A percentile compares a stretch with the other conserved stretches of the same genome.
Conservation (phyloP, 53 echinoderm and acorn worm genomes). For the Actinopyga echinites region DNA sequence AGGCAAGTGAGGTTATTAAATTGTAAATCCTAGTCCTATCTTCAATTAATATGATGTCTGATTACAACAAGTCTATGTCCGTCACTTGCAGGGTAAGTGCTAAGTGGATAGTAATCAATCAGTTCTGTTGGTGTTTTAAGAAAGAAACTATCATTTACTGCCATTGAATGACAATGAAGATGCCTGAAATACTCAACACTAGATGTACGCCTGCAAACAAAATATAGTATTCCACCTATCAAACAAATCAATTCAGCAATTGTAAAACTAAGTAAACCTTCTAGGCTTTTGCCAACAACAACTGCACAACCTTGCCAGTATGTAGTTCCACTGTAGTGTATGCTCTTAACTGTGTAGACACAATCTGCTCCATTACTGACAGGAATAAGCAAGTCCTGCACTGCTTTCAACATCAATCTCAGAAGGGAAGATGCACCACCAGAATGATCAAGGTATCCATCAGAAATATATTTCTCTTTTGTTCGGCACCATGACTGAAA, state of each 20-base stretch:
- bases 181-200: neutral
- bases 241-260: slow-evolving; percentile 21
- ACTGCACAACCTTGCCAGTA: slow-evolving; percentile 28
- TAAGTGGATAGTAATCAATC: slow-evolving; percentile 45
- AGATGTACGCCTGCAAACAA: slow-evolving; percentile 6
- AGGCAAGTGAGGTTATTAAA: no score
- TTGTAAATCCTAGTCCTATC: no score
- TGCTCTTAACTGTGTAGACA: slow-evolving; percentile 29
- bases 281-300: slow-evolving; percentile 24
- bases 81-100: slow-evolving; percentile 32
- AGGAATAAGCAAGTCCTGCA: slow-evolving; percentile 37
- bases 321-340: slow-evolving; percentile 37
- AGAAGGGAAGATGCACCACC: neutral
- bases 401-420: slow-evolving; percentile 24
- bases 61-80: slow-evolving; percentile 43
- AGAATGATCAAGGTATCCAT: slow-evolving; percentile 7
- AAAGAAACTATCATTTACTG: slow-evolving; percentile 7
- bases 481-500: slow-evolving; percentile 35
- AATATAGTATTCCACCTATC: slow-evolving; percentile 27
- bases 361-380: slow-evolving; percentile 8
- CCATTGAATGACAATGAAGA: slow-evolving; percentile 15
- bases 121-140: slow-evolving; percentile 39
- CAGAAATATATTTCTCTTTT: neutral
- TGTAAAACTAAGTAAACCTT: slow-evolving; percentile 5
- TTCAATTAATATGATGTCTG: slow-evolving; percentile 35